These are phyloP conservation scores for Antechinus flavipes DNA, from an alignment of 2,113 vertebrate genomes.

Conservation along the genomic window DNA sequence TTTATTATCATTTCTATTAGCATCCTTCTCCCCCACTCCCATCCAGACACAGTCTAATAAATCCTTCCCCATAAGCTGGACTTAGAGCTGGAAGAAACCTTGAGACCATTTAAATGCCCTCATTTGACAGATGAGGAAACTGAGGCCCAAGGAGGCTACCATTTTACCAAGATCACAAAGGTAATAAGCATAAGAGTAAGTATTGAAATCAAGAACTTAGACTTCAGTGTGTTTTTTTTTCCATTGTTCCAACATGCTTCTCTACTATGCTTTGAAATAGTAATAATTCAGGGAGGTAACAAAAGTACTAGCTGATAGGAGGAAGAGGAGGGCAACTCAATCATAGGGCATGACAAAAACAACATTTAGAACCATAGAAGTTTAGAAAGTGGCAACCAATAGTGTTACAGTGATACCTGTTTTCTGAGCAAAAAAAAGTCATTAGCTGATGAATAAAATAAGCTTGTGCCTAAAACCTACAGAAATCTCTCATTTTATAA, in stretches of 20 bases:
- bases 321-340: background rate
- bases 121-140: background rate
- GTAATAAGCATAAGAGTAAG: background rate
- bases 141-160: background rate
- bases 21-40: constrained; percentile 49
- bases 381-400: background rate
- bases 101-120: background rate
- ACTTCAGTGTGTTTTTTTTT: background rate
- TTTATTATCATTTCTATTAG: constrained; percentile 76
- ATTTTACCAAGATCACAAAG: background rate
- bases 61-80: constrained; percentile 68
- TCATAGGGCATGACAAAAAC: background rate
- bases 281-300: background rate
- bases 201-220: background rate
- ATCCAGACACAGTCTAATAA: constrained; percentile 68
- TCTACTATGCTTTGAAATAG: background rate
- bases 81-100: constrained; percentile 23
- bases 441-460: background rate
- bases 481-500: background rate
- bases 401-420: background rate
- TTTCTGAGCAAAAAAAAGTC: background rate
- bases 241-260: background rate
- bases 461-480: background rate
- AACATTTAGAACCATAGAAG: background rate
- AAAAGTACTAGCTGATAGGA: background rate